Conservation (phyloP, 1,140 invertebrate species). For the Spodoptera litura region DNA sequence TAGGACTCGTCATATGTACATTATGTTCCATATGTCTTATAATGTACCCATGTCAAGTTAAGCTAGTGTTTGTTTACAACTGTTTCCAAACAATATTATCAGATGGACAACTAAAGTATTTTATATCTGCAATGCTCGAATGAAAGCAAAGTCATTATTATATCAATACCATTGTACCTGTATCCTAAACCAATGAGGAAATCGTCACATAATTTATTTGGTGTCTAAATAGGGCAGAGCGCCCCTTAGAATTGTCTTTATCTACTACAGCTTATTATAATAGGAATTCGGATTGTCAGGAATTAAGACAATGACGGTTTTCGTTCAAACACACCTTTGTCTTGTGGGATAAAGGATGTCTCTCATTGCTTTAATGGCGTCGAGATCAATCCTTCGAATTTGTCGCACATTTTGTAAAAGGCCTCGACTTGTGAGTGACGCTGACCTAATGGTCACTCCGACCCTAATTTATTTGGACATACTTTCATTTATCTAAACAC, state of each 20-base stretch:
- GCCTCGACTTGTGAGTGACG: constrained; percentile 16
- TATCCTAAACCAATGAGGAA: background rate
- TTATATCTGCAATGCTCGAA: no score
- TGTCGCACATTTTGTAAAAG: constrained; percentile 27
- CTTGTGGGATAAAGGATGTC: constrained; percentile 34
- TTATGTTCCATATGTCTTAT: no score
- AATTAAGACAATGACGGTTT: constrained; percentile 34
- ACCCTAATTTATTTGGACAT: constrained; percentile 13
- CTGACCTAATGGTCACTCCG: background rate
- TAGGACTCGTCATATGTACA: no score
- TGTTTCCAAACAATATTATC: no score
- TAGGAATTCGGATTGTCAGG: constrained; percentile 9
- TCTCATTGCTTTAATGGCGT: constrained; percentile 37
- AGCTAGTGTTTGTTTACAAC: no score
- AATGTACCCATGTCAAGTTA: no score
- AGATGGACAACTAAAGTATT: no score
- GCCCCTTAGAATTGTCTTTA: constrained; percentile 20
- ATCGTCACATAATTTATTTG: constrained; percentile 1
- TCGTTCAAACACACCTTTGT: constrained; percentile 43
- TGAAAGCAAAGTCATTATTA: no score
- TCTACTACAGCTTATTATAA: constrained; percentile 34
- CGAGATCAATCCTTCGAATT: constrained; percentile 29
- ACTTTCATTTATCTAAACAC: background rate
- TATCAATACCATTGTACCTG: background rate
- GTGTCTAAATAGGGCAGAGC: constrained; percentile 15